Evolutionary conservation across 1,140 invertebrate species (phyloP).

Genomic region (Tetranychus cinnabarinus): DNA sequence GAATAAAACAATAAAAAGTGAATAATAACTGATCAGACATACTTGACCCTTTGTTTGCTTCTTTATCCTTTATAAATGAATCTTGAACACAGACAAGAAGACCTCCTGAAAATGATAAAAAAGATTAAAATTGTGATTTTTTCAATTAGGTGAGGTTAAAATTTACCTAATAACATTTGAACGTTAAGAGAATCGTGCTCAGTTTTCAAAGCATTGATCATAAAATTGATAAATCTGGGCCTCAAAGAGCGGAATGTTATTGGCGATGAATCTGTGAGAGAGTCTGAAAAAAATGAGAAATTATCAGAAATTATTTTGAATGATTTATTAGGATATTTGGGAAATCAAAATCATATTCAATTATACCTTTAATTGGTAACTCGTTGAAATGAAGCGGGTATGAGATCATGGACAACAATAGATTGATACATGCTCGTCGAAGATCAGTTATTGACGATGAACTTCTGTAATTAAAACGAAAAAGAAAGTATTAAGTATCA

Average conservation of each 20-base stretch:
- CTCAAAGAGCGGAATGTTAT: slow-evolving; percentile 55
- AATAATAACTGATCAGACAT: too few species aligned
- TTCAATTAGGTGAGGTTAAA: background rate
- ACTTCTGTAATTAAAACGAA: background rate
- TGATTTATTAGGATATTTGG: background rate
- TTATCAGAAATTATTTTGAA: background rate
- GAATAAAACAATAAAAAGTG: too few species aligned
- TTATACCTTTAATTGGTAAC: slow-evolving; percentile 30
- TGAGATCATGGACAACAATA: slow-evolving; percentile 62
- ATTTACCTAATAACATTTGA: slow-evolving; percentile 48
- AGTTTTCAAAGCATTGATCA: slow-evolving; percentile 59
- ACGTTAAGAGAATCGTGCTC: slow-evolving; percentile 67
- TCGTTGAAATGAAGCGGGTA: slow-evolving; percentile 64
- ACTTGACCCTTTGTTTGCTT: background rate
- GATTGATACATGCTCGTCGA: slow-evolving; percentile 62
- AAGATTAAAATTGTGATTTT: background rate
- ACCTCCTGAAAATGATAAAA: slow-evolving; percentile 25
- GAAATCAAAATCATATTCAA: background rate
- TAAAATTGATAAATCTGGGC: slow-evolving; percentile 51
- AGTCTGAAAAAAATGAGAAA: slow-evolving; percentile 14
- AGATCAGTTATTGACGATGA: slow-evolving; percentile 37
- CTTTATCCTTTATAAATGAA: slow-evolving; percentile 46
- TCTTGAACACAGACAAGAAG: slow-evolving; percentile 54
- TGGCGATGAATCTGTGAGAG: slow-evolving; percentile 13
- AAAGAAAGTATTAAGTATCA: too few species aligned